These are phyloP conservation scores for Acanthosoma haemorrhoidale DNA, from an alignment of 2,888 invertebrate species.

Conservation along the genomic window DNA sequence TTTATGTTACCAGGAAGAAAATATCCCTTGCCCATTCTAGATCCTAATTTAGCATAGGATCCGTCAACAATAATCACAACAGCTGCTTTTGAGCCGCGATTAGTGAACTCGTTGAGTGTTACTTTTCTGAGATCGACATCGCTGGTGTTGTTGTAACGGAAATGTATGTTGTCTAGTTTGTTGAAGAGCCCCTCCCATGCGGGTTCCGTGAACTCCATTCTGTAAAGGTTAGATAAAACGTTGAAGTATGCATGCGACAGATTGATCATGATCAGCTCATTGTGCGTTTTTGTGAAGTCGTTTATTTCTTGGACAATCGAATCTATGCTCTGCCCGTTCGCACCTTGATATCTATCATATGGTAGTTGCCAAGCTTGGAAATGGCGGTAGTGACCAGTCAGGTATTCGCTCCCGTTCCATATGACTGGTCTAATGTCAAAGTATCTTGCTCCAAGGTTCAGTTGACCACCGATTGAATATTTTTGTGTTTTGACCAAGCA, in stretches of 20 bases:
- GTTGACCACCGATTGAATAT: neutral
- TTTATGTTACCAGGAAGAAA: neutral
- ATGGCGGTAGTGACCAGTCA: neutral
- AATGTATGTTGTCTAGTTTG: neutral
- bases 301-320: neutral
- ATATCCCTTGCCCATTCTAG: neutral
- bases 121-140: neutral
- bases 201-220: neutral
- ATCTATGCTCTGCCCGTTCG: neutral
- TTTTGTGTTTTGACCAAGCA: neutral
- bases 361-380: neutral
- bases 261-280: neutral
- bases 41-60: neutral
- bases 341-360: too few species aligned
- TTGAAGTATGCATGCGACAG: neutral
- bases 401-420: neutral
- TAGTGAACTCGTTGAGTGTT: neutral
- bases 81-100: neutral
- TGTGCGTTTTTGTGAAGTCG: neutral
- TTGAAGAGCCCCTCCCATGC: neutral
- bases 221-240: neutral
- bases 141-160: neutral
- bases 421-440: neutral
- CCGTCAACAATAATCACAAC: neutral
- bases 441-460: neutral